A percentile compares a stretch with the other conserved stretches of the same genome.
phyloP scores from a whole-genome alignment of 1,140 invertebrate species.

The Drosophila ercepeae region DNA sequence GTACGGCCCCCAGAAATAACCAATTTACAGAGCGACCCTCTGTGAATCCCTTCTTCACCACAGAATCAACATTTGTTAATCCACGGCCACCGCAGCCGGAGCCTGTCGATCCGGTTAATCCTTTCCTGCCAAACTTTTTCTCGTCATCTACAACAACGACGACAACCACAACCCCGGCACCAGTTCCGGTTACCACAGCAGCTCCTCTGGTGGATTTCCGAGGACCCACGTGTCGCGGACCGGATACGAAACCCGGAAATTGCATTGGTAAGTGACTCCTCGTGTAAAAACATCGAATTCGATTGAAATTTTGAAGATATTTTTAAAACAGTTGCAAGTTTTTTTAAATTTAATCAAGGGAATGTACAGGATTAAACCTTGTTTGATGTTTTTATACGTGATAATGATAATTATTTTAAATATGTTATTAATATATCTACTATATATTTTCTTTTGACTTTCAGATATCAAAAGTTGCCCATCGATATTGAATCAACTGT shows the following conservation, averaged over 20 bases:
- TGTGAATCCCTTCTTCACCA: slow-evolving; percentile 60
- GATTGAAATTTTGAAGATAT: background rate
- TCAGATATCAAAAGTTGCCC: slow-evolving; percentile 61
- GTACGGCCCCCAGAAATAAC: slow-evolving; percentile 55
- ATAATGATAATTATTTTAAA: no score
- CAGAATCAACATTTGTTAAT: slow-evolving; percentile 34
- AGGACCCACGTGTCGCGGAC: slow-evolving; percentile 51
- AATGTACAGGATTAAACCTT: background rate
- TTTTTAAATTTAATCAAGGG: background rate
- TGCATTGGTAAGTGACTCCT: slow-evolving; percentile 55
- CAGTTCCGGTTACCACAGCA: slow-evolving; percentile 23
- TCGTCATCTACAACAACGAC: slow-evolving; percentile 3
- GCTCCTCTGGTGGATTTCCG: slow-evolving; percentile 34
- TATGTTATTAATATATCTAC: no score
- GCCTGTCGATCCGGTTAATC: slow-evolving; percentile 22
- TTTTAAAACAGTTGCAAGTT: background rate
- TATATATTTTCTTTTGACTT: background rate
- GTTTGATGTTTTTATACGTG: no score
- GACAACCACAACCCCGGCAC: slow-evolving; percentile 28
- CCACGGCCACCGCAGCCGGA: slow-evolving; percentile 10
- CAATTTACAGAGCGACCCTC: slow-evolving; percentile 13
- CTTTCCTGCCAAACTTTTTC: slow-evolving; percentile 25
- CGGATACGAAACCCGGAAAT: slow-evolving; percentile 52
- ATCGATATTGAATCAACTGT: slow-evolving; percentile 50
- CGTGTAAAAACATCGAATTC: background rate